Base-by-base conservation (phyloP, 2,113 vertebrate species). In the Dipodomys ordii region DNA sequence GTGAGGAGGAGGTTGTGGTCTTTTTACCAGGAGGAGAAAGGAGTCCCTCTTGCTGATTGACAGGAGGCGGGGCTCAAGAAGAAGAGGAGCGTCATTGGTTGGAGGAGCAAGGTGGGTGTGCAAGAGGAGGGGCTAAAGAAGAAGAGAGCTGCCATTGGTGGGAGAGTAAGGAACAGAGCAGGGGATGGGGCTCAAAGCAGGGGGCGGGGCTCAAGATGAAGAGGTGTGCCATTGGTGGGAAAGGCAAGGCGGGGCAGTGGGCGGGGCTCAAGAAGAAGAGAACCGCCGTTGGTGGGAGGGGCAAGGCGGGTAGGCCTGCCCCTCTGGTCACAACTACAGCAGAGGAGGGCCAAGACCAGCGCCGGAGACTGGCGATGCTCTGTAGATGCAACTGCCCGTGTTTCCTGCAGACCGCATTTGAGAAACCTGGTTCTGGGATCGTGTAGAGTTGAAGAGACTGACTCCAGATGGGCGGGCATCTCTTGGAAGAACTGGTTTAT, bases 401-500 rank as follows among this genome's bases (percentile, higher is more conserved):
- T 57, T 57, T 57, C 53, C 53, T 16, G 53, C 53, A 44, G 46
- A 19, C 9, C 46, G 4, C 57, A 22, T 18, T 6, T n/a, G 76
- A 92, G 80, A 91, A 88, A 32, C 15, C 62, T 19, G 44, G 49
- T 76, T 88, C 83, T 64, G 44, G 67, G 35, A 46, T 44, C 53
- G 18, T 67, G 9, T n/a, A 12, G 46, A 64, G 80, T 64, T 6
- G 1, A 64, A 10, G 22, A 68, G 73, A 84, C n/a, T 76, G 3
- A 19, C 62, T 15, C 2, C 35, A 39, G 57, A 16, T 72, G 9
- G 15, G 27, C 6, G 53, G 39, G 80, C 27, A 44, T 46, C 27
- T 49, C 84, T 77, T 73, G 64, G 65, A 88, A 92, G 92, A 88
- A 81, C n/a, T 5, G 46, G 81, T 22, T 82, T 62, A 53, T 22